These are phyloP conservation scores for Colossoma macropomum DNA, from an alignment of 2,113 vertebrate species.

Conservation along the genomic window DNA sequence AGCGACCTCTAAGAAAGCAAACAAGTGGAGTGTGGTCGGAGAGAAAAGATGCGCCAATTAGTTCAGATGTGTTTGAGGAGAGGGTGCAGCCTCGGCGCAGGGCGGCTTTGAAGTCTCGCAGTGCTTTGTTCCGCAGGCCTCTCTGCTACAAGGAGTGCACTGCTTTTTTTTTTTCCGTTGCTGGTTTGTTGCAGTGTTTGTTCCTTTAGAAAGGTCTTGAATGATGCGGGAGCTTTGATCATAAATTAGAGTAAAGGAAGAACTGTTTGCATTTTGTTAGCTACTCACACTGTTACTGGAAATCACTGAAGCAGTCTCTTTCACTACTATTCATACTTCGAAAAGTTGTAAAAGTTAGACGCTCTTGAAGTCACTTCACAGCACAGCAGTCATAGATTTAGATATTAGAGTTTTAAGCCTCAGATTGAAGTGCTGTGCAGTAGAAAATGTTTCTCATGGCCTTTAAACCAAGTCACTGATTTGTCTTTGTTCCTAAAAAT, in stretches of 20 bases:
- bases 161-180: conserved; percentile 57
- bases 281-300: neutral
- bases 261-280: conserved; percentile 15
- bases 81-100: conserved; percentile 52
- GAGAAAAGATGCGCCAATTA: conserved; percentile 82
- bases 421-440: too few species aligned
- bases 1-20: conserved; percentile 60
- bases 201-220: conserved; percentile 58
- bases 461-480: too few species aligned
- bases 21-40: conserved; percentile 60
- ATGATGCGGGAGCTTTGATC: conserved; percentile 58
- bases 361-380: too few species aligned
- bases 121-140: conserved; percentile 63
- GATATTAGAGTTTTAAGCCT: too few species aligned
- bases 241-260: conserved; percentile 33
- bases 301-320: conserved; percentile 7
- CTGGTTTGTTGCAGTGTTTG: conserved; percentile 62
- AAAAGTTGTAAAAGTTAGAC: neutral
- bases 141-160: conserved; percentile 48
- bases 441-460: too few species aligned
- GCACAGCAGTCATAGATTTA: too few species aligned
- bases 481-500: too few species aligned
- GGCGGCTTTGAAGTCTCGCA: conserved; percentile 74
- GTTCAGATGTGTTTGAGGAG: conserved; percentile 78
- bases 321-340: neutral